Conservation (phyloP, 2,113 vertebrate species). For the Anthoscopus minutus region DNA sequence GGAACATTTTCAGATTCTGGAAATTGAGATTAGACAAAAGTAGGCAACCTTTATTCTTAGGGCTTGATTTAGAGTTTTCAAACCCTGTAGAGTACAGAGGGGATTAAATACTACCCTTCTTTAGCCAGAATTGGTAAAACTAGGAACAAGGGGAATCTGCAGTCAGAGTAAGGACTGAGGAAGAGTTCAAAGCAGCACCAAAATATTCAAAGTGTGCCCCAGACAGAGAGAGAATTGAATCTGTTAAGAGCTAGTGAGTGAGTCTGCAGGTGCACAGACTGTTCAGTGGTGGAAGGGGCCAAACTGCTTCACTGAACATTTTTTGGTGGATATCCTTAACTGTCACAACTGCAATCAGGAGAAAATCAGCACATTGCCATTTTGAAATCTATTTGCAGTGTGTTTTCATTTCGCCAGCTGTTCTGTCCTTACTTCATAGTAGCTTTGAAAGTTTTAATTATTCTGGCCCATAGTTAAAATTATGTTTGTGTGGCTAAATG, state of each 20-base stretch:
- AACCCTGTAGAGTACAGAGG: neutral
- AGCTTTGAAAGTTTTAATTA: slow-evolving; percentile 28
- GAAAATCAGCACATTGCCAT: neutral
- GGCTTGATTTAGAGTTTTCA: neutral
- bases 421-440: neutral
- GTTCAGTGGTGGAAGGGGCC: neutral
- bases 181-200: neutral
- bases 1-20: neutral
- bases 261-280: neutral
- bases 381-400: neutral
- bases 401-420: neutral
- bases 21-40: neutral
- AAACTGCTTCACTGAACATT: neutral
- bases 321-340: neutral
- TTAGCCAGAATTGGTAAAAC: neutral
- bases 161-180: neutral
- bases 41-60: neutral
- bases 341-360: neutral
- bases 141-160: neutral
- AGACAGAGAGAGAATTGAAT: neutral
- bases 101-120: neutral
- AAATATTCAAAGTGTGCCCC: neutral
- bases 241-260: neutral
- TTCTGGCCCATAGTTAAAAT: slow-evolving; percentile 26
- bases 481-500: slow-evolving; percentile 9